Evolutionary conservation across 2,113 vertebrate species (phyloP).

Genomic region (Athene noctua): DNA sequence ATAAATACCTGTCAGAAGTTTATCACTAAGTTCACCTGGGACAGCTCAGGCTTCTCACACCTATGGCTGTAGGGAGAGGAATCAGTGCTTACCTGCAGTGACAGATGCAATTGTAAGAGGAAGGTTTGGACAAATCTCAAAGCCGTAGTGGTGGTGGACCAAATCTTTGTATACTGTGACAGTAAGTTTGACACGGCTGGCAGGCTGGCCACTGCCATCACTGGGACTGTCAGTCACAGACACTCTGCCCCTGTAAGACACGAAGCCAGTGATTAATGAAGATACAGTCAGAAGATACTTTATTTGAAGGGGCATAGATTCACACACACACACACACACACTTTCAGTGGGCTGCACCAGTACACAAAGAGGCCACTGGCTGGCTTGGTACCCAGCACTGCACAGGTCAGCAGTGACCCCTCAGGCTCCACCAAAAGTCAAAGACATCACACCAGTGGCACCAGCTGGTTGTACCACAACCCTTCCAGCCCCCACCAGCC

Average conservation of each 20-base stretch:
- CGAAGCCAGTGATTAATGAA: not conserved
- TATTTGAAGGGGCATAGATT: rapidly evolving
- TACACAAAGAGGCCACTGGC: no score
- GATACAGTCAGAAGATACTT: rapidly evolving
- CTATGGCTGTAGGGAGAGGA: rapidly evolving
- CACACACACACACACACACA: not conserved
- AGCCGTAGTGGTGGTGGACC: conserved; percentile 87
- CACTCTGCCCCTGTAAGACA: conserved; percentile 75
- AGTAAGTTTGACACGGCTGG: conserved; percentile 79
- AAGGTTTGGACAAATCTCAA: conserved; percentile 81
- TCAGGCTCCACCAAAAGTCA: not conserved
- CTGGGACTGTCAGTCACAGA: conserved; percentile 73
- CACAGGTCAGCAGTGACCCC: not conserved
- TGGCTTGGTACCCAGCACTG: no score
- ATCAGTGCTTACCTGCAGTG: conserved; percentile 76
- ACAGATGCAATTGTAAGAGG: conserved; percentile 91
- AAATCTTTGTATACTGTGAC: conserved; percentile 87
- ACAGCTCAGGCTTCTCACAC: not conserved
- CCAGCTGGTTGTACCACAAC: not conserved
- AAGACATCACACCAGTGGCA: not conserved
- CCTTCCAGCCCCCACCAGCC: not conserved
- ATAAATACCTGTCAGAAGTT: not conserved
- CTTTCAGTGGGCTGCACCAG: not conserved
- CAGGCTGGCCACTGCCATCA: conserved; percentile 71
- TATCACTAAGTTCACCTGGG: no score